Base-by-base conservation (phyloP, 2,113 vertebrate genomes). In the Macrotus californicus region DNA sequence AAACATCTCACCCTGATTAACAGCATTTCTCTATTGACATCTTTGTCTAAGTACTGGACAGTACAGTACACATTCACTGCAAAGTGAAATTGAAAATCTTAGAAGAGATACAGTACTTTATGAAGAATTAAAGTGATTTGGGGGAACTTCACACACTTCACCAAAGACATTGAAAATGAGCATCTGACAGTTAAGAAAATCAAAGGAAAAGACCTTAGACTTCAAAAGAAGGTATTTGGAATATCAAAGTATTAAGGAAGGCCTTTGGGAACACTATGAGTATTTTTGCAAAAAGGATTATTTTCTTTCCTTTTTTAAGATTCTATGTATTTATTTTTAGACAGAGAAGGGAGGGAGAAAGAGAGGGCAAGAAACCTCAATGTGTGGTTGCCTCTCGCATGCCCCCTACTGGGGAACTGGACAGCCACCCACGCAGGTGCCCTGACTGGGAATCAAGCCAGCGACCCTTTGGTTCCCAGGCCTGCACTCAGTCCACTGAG, bases 171-270 rank as follows among this genome's bases (percentile, higher is more conserved):
- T 36, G 81, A 70, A 39, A 89, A 89, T 69, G 79, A 84, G 41
- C 50, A 61, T 77, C 31, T 84, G 56, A 94, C 41, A 69, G 69
- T 88, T 88, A 93, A 83, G 41, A 93, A 81, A 81, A 87, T 31
- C 34, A 46, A 91, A 80, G 34, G 64, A n/a, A 56, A 83, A 21
- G 64, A 80, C 19, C 29, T 41, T 52, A 64, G 52, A 70, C 21
- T 85, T 90, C 72, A 90, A 64, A 83, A 73, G 50, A 86, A 22
- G 66, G 80, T 73, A 18, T n/a, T 69, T 91, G n/a, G 59, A 48
- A 52, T 89, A 76, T 85, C 61, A 39, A 56, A 39, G 34, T 85
- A 90, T 70, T 70, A 91, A 52, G 50, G 48, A 90, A 50, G 26
- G 81, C 31, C n/a, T 64, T 80, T 80, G 3, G 46, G 43, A 64